Evolutionary conservation across 2,797 vertebrate genomes (phyloP), one percentile per base, ranked within the genome.

Genomic region (Margarornis squamiger): DNA sequence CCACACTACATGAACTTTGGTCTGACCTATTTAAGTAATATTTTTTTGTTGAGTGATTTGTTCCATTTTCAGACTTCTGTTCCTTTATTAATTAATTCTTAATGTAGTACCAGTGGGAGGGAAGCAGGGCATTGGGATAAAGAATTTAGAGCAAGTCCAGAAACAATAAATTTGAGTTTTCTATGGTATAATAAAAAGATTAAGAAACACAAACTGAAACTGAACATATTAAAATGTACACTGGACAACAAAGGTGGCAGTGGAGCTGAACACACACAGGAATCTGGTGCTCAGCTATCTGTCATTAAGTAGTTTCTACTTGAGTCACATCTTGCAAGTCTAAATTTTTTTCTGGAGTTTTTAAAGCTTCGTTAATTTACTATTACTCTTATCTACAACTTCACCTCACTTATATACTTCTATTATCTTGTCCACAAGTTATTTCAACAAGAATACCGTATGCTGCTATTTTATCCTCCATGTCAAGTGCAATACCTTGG

Each of bases 61-160:
- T n/a, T 81, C 9, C 57, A 9, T 75, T 49, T 66, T 58, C 30
- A 70, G 59, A 9, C 9, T 21, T 55, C 43, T 88, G 3, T 46
- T 43, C 10, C 54, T 70, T 82, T 86, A 41, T 67, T 34, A 76
- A 62, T 81, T 41, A 77, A 63, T 83, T 72, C 34, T 41, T 75
- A 75, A 70, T 66, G 8, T 41, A 51, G 5, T 13, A 20, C 14
- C 4, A 66, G 15, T 32, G 1, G 0, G 12, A 71, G 27, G 38
- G 24, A 77, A 54, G n/a, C 11, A 46, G 6, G 6, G 4, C 2
- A 1, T 2, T 12, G 3, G 5, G 2, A 4, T 10, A 52, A 70
- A 51, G 17, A 70, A 72, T 59, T 71, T 62, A 75, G 9, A 90
- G 19, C 62, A 17, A 77, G 32, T 81, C 29, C 73, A 75, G 23